Percentiles rank a stretch among this genome's conserved stretches.
These are phyloP conservation scores for Pangasius macronema DNA, from an alignment of 2,797 vertebrate species.

Conservation along the genomic window DNA sequence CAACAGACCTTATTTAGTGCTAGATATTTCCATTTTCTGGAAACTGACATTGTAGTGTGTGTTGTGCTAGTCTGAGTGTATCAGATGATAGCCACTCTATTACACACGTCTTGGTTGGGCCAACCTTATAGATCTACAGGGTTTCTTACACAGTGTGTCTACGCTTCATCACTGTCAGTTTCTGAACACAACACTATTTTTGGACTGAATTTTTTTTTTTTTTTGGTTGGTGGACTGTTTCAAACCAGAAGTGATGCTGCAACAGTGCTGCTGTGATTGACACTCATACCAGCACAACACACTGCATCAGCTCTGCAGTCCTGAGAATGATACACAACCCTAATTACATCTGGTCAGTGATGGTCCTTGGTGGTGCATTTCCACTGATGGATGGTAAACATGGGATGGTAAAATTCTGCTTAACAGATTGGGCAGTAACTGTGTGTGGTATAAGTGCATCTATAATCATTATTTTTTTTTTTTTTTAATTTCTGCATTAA, in stretches of 20 bases:
- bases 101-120: neutral
- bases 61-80: neutral
- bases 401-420: neutral
- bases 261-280: neutral
- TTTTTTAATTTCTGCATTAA: neutral
- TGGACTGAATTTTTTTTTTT: neutral
- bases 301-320: neutral
- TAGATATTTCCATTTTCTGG: neutral
- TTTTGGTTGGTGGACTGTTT: neutral
- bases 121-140: neutral
- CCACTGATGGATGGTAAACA: neutral
- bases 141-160: neutral
- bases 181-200: neutral
- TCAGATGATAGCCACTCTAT: neutral
- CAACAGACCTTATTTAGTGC: neutral
- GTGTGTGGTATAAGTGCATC: neutral
- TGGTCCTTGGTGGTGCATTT: neutral
- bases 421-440: neutral
- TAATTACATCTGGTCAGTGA: neutral
- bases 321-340: neutral
- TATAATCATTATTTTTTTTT: neutral
- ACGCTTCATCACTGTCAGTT: neutral
- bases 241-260: neutral
- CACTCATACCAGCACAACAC: neutral
- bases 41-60: neutral